Base-by-base conservation (phyloP, 1,140 invertebrate genomes). In the Lasioglossum albipes region DNA sequence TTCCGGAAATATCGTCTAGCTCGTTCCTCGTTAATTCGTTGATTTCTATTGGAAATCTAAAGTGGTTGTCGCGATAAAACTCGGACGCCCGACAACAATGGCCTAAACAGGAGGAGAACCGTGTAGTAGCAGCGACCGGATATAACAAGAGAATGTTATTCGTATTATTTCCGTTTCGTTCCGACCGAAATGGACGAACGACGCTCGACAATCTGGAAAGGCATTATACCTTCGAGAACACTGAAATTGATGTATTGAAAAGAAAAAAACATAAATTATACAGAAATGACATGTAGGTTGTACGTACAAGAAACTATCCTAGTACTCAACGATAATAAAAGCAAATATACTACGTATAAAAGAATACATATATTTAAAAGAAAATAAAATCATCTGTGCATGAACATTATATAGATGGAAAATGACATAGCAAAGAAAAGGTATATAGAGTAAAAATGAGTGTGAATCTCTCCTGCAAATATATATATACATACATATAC, bases 331-430 rank as follows among this genome's bases (percentile, higher is more conserved):
- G 83, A 87, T 89, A 86, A 90, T 91, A 89, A 89, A 90, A 91
- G 81, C 90, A 90, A 89, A 90, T 89, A 90, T 91, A 88, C 86
- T 88, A 91, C 82, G 84, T 90, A 89, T 90, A 91, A 91, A 83
- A 88, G 45, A 57, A 91, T 87, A 83, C 83, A 88, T 87, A 86
- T 83, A 89, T 87, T 85, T 87, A 89, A 88, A 85, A 78, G 71
- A 86, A 83, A 88, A 90, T 87, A 88, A 90, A 88, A 82, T 87
- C 72, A 84, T 84, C 80, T 88, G 89, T 90, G 89, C 89, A 91
- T 91, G 87, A 89, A 91, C 84, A 88, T 81, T 86, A 89, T 84
- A 87, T 91, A 91, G 89, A 87, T 88, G 90, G 90, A 90, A 72
- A 75, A 84, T n/a, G 83, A 89, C 78, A 85, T 91, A 91, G 89